Evolutionary conservation across 2,113 vertebrate species (phyloP).

Genomic region (Datnioides undecimradiatus): DNA sequence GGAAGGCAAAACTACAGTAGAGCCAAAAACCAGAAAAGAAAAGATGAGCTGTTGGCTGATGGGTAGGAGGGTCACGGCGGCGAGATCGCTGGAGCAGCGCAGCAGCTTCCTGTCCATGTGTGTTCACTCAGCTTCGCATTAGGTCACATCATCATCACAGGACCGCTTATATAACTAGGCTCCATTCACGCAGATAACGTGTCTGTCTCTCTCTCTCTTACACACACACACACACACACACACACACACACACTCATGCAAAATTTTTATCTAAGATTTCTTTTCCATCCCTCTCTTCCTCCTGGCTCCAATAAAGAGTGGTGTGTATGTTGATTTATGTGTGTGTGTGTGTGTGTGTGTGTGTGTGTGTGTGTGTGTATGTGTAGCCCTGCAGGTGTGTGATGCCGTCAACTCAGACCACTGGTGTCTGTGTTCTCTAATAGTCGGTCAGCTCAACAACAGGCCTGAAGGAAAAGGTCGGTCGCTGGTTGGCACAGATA

Average conservation of each 20-base stretch:
- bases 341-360: neutral
- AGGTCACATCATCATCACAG: slow-evolving; percentile 79
- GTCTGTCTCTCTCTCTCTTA: slow-evolving; percentile 45
- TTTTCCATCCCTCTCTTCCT: too few relatives aligned
- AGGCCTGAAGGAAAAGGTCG: slow-evolving; percentile 61
- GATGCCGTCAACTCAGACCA: slow-evolving; percentile 20
- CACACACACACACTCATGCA: slow-evolving; percentile 25
- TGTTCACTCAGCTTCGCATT: slow-evolving; percentile 75
- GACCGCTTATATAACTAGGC: slow-evolving; percentile 78
- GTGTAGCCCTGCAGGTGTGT: slow-evolving; percentile 23
- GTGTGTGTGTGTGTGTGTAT: neutral
- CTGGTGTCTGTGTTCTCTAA: slow-evolving; percentile 48
- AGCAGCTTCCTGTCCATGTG: slow-evolving; percentile 77
- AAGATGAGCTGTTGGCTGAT: slow-evolving; percentile 45
- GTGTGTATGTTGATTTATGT: too few relatives aligned
- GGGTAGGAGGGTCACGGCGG: slow-evolving; percentile 54
- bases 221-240: slow-evolving; percentile 11
- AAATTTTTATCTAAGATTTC: too few relatives aligned
- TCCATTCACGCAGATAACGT: slow-evolving; percentile 74
- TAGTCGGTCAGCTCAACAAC: slow-evolving; percentile 49
- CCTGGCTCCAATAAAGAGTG: too few relatives aligned
- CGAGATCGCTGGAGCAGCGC: slow-evolving; percentile 46
- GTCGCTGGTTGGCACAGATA: slow-evolving; percentile 57
- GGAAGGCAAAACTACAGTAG: neutral
- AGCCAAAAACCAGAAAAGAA: slow-evolving; percentile 28